Evolutionary conservation across 1,140 invertebrate species (phyloP).

Genomic region (Pseudomyrmex cubaensis): DNA sequence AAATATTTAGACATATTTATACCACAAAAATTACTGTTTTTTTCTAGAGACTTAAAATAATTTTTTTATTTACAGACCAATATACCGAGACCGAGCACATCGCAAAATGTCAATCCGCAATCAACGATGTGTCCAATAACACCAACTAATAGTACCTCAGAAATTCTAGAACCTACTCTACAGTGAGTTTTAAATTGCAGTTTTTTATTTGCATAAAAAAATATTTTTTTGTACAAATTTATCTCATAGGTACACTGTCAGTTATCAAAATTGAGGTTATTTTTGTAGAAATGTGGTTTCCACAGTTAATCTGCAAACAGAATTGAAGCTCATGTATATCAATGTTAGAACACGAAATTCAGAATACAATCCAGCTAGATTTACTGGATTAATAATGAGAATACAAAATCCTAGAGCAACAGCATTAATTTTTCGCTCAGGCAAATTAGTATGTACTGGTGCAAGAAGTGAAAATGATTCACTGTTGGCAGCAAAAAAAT

Average conservation of each 20-base stretch:
- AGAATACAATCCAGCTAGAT: conserved; percentile 99
- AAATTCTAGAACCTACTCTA: conserved; percentile 79
- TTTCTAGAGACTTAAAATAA: too few species aligned
- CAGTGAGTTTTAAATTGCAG: conserved; percentile 73
- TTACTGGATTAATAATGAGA: conserved; percentile 99
- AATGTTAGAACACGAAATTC: conserved; percentile 98
- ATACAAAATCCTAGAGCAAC: conserved; percentile 98
- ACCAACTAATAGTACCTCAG: conserved; percentile 75
- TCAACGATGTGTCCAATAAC: conserved; percentile 76
- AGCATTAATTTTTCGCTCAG: conserved; percentile 98
- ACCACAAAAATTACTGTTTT: too few species aligned
- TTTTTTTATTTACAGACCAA: conserved; percentile 74
- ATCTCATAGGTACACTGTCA: too few species aligned
- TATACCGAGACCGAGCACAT: conserved; percentile 78
- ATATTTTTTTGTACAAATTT: not conserved
- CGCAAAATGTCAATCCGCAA: conserved; percentile 79
- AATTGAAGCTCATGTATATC: conserved; percentile 95
- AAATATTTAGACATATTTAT: too few species aligned
- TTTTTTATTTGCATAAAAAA: too few species aligned
- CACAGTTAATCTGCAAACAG: conserved; percentile 96
- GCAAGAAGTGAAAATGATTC: conserved; percentile 98
- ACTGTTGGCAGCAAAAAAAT: conserved; percentile 97
- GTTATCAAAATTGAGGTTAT: not conserved
- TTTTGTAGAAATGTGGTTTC: conserved; percentile 95
- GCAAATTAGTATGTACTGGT: conserved; percentile 99